Conservation (phyloP, 2,113 vertebrate genomes). For the Eleginops maclovinus region DNA sequence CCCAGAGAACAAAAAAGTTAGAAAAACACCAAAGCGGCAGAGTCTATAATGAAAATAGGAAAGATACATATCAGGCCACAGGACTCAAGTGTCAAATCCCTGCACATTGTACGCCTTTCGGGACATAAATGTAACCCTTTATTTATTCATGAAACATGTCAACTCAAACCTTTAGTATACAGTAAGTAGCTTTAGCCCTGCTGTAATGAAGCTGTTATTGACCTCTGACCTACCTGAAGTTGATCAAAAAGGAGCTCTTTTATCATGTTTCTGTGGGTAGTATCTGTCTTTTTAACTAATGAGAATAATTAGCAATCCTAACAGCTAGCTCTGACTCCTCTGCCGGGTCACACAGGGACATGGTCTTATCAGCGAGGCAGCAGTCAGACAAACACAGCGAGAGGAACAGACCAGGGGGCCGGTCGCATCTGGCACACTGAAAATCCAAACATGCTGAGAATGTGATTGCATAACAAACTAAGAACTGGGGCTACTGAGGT, state of each 20-base stretch:
- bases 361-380: constrained; percentile 61
- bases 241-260: background rate
- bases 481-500: constrained; percentile 39
- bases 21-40: background rate
- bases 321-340: constrained; percentile 39
- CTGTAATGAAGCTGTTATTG: background rate
- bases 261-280: constrained; percentile 14
- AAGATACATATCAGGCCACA: background rate
- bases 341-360: constrained; percentile 64
- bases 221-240: constrained; percentile 22
- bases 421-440: constrained; percentile 60
- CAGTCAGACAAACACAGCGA: constrained; percentile 67
- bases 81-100: background rate
- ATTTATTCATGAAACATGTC: too few species aligned
- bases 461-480: constrained; percentile 60
- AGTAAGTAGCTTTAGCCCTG: constrained; percentile 1
- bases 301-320: constrained; percentile 23
- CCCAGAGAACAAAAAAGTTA: constrained; percentile 8
- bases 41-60: background rate
- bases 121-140: too few species aligned
- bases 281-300: constrained; percentile 36
- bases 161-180: too few species aligned
- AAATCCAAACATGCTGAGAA: constrained; percentile 63
- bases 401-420: constrained; percentile 55
- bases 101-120: too few species aligned